Percentiles rank a stretch among this genome's conserved stretches.
Evolutionary conservation across 1,140 invertebrate species (phyloP).

Genomic region (Zaprionus kolodkinae): DNA sequence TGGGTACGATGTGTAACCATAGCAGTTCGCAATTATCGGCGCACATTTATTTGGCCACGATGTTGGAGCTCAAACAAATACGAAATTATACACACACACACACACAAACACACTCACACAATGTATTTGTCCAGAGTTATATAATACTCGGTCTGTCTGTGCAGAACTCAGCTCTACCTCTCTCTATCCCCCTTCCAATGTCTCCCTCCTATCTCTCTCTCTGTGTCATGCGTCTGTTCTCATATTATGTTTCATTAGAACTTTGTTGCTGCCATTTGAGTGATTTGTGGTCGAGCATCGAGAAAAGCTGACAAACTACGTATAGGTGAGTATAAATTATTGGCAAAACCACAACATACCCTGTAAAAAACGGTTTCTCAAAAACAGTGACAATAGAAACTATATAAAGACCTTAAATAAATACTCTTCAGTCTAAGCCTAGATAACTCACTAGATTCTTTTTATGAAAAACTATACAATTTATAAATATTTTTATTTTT

Average conservation of each 20-base stretch:
- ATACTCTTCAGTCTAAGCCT: no score
- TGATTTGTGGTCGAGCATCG: constrained; percentile 16
- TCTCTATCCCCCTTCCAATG: neutral
- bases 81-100: constrained; percentile 16
- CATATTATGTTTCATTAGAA: constrained; percentile 24
- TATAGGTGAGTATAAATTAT: neutral
- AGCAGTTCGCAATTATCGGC: constrained; percentile 58
- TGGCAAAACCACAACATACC: neutral
- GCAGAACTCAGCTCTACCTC: neutral
- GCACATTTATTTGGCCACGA: constrained; percentile 52
- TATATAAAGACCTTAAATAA: no score
- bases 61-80: constrained; percentile 17
- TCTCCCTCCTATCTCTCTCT: neutral
- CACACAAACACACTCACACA: constrained; percentile 1
- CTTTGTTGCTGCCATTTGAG: constrained; percentile 16
- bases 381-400: no score
- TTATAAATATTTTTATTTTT: no score
- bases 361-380: neutral
- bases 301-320: constrained; percentile 5
- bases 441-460: no score
- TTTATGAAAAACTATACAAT: no score
- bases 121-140: constrained; percentile 1
- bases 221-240: neutral
- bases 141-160: neutral
- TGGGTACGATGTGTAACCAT: constrained; percentile 29